A percentile compares a stretch with the other conserved stretches of the same genome.
These are phyloP conservation scores for Chironomus riparius DNA, from an alignment of 2,888 invertebrate genomes.

Conservation along the genomic window DNA sequence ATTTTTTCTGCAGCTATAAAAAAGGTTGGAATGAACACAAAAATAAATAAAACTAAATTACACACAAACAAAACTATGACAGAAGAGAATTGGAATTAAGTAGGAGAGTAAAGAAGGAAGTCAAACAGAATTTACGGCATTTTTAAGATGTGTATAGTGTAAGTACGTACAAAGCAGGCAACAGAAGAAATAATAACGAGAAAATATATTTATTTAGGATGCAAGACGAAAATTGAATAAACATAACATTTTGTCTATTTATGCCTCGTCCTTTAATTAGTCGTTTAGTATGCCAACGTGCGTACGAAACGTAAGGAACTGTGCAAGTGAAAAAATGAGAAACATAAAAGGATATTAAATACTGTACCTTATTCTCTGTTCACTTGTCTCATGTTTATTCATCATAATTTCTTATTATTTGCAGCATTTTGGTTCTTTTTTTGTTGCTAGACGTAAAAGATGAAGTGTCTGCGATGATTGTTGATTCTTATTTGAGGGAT, in stretches of 20 bases:
- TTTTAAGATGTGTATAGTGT: neutral
- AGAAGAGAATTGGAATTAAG: neutral
- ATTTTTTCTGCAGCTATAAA: no score
- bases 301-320: neutral
- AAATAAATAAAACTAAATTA: neutral
- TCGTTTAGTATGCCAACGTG: neutral
- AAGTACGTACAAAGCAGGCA: neutral
- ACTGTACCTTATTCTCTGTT: neutral
- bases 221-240: conserved; percentile 6
- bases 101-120: neutral
- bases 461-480: no score
- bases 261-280: neutral
- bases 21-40: no score
- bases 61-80: no score
- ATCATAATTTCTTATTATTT: neutral
- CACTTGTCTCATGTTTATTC: neutral
- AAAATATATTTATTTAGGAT: conserved; percentile 15
- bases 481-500: no score
- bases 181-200: neutral
- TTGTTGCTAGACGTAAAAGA: no score
- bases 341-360: conserved; percentile 7
- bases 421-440: no score
- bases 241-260: neutral
- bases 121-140: neutral
- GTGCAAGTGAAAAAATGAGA: neutral